Evolutionary conservation across 2,113 vertebrate species (phyloP), one percentile per base, ranked within the genome.

Genomic region (Dissostichus mawsoni): DNA sequence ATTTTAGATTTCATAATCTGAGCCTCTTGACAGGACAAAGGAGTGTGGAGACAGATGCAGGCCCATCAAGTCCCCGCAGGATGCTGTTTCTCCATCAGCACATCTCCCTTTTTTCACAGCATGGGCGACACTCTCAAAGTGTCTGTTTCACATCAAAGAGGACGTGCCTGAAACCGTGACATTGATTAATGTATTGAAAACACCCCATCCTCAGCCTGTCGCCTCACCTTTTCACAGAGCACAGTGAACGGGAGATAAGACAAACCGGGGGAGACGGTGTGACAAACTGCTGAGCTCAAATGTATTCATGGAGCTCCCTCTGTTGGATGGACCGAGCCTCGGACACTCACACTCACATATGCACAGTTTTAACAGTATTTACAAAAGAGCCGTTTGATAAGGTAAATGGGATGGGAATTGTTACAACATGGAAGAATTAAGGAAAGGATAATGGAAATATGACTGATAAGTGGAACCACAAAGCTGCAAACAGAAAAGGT

Each of bases 71-170:
- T 85, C 81, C 84, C 86, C 87, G 79, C 84, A 91, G 90, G 92
- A 93, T 94, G 94, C 89, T 91, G 94, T 91, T 83, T 85, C 89
- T 93, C 95, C 93, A 92, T 95, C 94, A 93, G 89, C 91, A 91
- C 92, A 74, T 87, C 77, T 78, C 58, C 79, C 85, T 93, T 89
- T 94, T 85, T 87, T 93, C 91, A 87, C 93, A 92, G 84, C 92
- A 82, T 90, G 89, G 74, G 85, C 76, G 83, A 91, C 87, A 91
- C 78, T 81, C 89, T 77, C 76, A 41, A 86, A 78, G 94, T 91
- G 93, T 93, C 94, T 94, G 94, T 85, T 94, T 92, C 93, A 93
- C 95, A 95, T 94, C 95, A 95, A 95, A 96, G 94, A 80, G 89
- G 90, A 92, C 64, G 87, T 33, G 80, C 69, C 81, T 57, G 74